phyloP scores from a whole-genome alignment of 2,888 invertebrate species.

The Callosobruchus maculatus region DNA sequence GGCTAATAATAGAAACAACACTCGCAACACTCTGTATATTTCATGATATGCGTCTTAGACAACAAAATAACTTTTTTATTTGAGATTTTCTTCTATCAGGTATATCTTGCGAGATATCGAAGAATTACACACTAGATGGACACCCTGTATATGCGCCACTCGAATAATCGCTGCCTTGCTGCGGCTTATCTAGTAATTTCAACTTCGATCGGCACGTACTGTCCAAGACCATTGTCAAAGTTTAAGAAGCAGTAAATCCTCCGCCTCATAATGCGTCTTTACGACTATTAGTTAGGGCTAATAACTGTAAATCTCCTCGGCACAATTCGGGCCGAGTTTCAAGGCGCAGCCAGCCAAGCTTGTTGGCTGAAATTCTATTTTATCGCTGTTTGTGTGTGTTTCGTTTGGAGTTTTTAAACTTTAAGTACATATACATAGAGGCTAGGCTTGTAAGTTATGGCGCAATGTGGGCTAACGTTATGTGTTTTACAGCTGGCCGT shows the following conservation, averaged over 20 bases:
- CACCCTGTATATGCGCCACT: no score
- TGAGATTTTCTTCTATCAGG: no score
- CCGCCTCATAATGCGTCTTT: not conserved
- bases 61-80: no score
- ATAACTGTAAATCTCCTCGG: not conserved
- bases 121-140: no score
- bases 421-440: not conserved
- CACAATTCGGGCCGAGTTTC: not conserved
- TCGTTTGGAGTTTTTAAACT: not conserved
- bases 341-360: not conserved
- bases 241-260: not conserved
- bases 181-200: not conserved
- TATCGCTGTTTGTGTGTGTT: not conserved
- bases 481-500: not conserved
- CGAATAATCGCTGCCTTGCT: no score
- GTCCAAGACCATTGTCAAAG: not conserved
- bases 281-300: not conserved
- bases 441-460: not conserved
- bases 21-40: no score
- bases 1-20: no score
- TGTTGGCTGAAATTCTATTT: not conserved
- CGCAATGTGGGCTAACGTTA: not conserved
- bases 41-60: no score
- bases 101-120: no score
- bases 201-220: not conserved